Evolutionary conservation across 35 echinoderm and acorn worm species (phyloP), one percentile per base, ranked within the genome.

Genomic region (Ptychodera flava): DNA sequence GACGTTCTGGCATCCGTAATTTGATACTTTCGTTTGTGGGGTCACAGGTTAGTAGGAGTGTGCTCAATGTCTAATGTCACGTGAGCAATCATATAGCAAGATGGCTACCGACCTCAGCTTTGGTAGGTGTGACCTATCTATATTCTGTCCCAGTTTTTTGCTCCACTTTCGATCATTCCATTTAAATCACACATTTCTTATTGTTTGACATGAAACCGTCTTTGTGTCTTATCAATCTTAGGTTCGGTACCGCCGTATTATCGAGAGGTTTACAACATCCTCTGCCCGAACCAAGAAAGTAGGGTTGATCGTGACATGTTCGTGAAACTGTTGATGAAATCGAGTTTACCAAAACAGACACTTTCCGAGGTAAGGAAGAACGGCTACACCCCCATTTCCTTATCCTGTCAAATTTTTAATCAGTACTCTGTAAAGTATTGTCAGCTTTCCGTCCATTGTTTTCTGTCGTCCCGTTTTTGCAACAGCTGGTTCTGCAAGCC

Each of bases 181-280:
- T n/a, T n/a, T n/a, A n/a, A n/a, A n/a, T n/a, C n/a, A n/a, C n/a
- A n/a, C n/a, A n/a, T n/a, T n/a, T n/a, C n/a, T n/a, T n/a, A n/a
- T n/a, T n/a, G n/a, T n/a, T n/a, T n/a, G n/a, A n/a, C n/a, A n/a
- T n/a, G n/a, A n/a, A n/a, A n/a, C n/a, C n/a, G n/a, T n/a, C n/a
- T n/a, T n/a, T n/a, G 22, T 64, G 45, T 64, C 45, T 64, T 22
- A 12, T 64, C 22, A 64, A 64, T n/a, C n/a, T n/a, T n/a, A 97
- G 95, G 95, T 64, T 76, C 90, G 1, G 87, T 97, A 27, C 95
- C 95, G 29, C 81, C 92, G 82, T 97, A 90, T 76, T 97, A 97
- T 83, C 82, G 95, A 29, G 95, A 97, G 86, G 95, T 97, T 0
- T 97, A 97, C 79, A 92, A 97, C 75, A 94, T 97, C 81, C 92